Percentiles rank a stretch among this genome's conserved stretches.
Evolutionary conservation across 2,888 invertebrate genomes (phyloP).

Genomic region (Chalcosyrphus nemorum): DNA sequence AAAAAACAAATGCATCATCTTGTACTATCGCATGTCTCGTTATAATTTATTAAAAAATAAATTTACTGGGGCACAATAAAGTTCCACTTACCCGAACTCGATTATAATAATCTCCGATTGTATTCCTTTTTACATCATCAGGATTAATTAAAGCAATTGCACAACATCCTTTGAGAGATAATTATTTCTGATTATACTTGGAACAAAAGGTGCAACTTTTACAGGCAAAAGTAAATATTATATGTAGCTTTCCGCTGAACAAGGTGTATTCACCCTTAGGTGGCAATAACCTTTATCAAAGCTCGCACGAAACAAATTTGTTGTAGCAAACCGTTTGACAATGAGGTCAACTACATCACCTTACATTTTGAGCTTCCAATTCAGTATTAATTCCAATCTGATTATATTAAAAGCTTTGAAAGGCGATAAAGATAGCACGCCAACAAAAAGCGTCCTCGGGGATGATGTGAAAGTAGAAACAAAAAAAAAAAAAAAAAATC

Average conservation of each 20-base stretch:
- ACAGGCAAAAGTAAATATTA: not conserved
- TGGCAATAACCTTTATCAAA: not conserved
- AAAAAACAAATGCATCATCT: not conserved
- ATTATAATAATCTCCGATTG: not conserved
- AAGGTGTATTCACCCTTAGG: conserved; percentile 19
- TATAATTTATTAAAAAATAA: conserved; percentile 3
- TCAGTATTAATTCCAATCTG: not conserved
- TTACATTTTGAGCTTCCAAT: not conserved
- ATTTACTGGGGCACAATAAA: not conserved
- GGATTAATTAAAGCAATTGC: not conserved
- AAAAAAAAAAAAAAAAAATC: not conserved
- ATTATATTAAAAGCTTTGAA: not conserved
- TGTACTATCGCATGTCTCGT: not conserved
- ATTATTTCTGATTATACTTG: no score
- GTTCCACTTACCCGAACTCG: not conserved
- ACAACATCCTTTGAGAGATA: not conserved
- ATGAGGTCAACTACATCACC: not conserved
- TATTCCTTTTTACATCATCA: not conserved
- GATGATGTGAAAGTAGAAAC: not conserved
- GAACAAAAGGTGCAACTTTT: not conserved
- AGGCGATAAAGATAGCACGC: not conserved
- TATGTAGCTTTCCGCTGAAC: not conserved
- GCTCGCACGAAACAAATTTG: not conserved
- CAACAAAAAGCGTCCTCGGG: not conserved
- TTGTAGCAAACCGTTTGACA: not conserved